Conservation (phyloP, 1,140 invertebrate species). For the Trachelipus rathkii region DNA sequence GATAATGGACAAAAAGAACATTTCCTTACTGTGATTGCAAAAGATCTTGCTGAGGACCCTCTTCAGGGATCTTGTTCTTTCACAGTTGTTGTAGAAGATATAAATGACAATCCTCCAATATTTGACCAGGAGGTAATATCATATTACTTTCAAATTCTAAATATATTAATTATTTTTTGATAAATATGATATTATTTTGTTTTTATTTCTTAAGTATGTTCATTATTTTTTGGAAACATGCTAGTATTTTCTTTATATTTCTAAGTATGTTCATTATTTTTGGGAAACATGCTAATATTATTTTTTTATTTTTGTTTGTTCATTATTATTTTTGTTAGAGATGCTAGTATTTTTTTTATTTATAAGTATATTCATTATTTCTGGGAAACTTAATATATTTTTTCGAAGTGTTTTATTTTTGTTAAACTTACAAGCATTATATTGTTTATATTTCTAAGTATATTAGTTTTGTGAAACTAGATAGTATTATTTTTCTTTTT, state of each 20-base stretch:
- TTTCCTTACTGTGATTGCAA: constrained; percentile 29
- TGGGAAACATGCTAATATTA: too few relatives aligned
- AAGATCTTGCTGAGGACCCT: constrained; percentile 5
- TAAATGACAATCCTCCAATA: constrained; percentile 27
- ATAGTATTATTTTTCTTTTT: too few relatives aligned
- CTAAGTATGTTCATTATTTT: too few relatives aligned
- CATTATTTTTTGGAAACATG: too few relatives aligned
- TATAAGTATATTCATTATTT: background rate
- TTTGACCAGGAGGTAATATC: constrained; percentile 25
- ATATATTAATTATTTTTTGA: too few relatives aligned
- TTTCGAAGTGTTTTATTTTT: background rate
- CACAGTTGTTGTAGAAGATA: constrained; percentile 24
- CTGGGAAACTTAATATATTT: background rate
- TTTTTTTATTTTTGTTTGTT: too few relatives aligned
- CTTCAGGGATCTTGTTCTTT: constrained; percentile 30
- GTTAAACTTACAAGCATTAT: background rate
- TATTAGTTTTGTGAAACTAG: too few relatives aligned
- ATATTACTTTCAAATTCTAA: background rate
- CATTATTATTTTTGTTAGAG: too few relatives aligned
- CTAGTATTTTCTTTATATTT: too few relatives aligned
- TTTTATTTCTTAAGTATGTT: too few relatives aligned
- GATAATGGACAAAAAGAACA: constrained; percentile 17
- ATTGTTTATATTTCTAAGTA: background rate
- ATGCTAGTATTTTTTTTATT: too few relatives aligned
- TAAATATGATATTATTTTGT: too few relatives aligned